Evolutionary conservation across 2,797 vertebrate species (phyloP).

Genomic region (Cossypha dichroa): DNA sequence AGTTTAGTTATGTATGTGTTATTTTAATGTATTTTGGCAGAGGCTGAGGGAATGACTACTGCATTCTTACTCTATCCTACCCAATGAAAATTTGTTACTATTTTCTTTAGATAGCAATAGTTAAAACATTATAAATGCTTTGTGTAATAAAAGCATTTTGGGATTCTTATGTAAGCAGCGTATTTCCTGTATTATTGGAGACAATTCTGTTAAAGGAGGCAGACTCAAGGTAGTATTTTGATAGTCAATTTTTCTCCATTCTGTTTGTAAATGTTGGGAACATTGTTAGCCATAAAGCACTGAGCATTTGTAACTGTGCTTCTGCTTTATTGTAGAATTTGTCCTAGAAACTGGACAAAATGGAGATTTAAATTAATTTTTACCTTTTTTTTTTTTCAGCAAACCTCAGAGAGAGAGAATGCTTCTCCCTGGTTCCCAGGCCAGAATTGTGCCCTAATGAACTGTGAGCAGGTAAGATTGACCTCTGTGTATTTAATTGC

Average conservation of each 20-base stretch:
- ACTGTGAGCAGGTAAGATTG: slow-evolving; percentile 60
- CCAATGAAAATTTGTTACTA: background rate
- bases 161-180: background rate
- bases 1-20: background rate
- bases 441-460: slow-evolving; percentile 68
- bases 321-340: background rate
- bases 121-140: background rate
- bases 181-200: background rate
- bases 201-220: background rate
- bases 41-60: background rate
- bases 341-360: background rate
- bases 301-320: background rate
- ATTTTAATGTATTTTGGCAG: background rate
- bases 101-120: background rate
- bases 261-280: background rate
- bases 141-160: background rate
- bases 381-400: slow-evolving; percentile 9
- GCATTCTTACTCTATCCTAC: background rate
- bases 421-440: slow-evolving; percentile 49
- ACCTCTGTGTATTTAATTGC: background rate
- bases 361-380: background rate
- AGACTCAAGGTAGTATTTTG: background rate
- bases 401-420: slow-evolving; percentile 58
- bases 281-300: background rate
- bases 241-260: background rate